A percentile compares a stretch with the other conserved stretches of the same genome.
Evolutionary conservation across 2,888 invertebrate genomes (phyloP).

Genomic region (Plebejus melissa): DNA sequence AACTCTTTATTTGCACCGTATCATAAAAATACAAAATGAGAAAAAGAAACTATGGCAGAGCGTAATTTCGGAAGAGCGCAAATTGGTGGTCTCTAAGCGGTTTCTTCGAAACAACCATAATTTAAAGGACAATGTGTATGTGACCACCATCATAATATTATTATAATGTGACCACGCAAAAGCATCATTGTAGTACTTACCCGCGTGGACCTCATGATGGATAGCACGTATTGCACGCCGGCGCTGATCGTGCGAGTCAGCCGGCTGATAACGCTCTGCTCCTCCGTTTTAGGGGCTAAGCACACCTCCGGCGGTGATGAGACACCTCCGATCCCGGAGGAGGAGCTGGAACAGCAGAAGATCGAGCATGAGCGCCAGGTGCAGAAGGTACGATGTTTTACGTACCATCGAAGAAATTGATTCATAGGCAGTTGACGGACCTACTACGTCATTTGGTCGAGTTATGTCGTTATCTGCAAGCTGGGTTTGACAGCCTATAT

Average conservation of each 20-base stretch:
- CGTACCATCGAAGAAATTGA: too few relatives aligned
- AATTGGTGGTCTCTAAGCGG: too few relatives aligned
- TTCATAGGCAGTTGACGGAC: too few relatives aligned
- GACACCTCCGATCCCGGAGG: slow-evolving; percentile 71
- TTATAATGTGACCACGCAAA: not conserved
- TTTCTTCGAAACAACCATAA: too few relatives aligned
- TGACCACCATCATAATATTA: not conserved
- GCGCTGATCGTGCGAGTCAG: not conserved
- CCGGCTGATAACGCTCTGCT: not conserved
- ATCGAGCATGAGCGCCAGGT: slow-evolving; percentile 81
- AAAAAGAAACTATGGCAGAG: too few relatives aligned
- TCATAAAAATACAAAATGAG: too few relatives aligned
- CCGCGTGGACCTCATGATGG: slow-evolving; percentile 7
- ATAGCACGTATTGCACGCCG: not conserved
- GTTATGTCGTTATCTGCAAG: too few relatives aligned
- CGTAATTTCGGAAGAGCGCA: too few relatives aligned
- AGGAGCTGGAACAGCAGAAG: slow-evolving; percentile 79
- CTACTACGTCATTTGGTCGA: too few relatives aligned
- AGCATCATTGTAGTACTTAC: not conserved
- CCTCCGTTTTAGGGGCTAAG: slow-evolving; percentile 55
- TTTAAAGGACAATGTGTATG: too few relatives aligned
- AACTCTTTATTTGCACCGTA: too few relatives aligned
- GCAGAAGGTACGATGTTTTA: slow-evolving; percentile 61
- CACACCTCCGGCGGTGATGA: slow-evolving; percentile 76
- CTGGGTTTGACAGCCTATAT: too few relatives aligned